Conservation (phyloP, 2,113 vertebrate species). For the Chroicocephalus ridibundus region DNA sequence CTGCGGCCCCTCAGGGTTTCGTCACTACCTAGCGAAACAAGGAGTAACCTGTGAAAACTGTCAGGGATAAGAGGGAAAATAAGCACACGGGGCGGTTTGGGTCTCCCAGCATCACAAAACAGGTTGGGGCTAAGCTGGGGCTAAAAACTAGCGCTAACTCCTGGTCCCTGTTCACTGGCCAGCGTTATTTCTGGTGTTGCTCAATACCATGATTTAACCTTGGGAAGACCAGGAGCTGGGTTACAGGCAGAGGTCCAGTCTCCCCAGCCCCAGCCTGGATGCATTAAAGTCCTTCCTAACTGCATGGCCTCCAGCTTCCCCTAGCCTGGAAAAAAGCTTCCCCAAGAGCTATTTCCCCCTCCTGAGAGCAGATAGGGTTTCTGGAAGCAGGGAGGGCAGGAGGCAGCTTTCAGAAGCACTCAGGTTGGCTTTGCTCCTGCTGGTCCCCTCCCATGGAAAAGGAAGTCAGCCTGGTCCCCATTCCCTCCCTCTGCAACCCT, state of each 20-base stretch:
- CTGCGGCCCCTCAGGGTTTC: neutral
- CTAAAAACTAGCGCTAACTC: neutral
- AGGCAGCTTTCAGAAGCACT: neutral
- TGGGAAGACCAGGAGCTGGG: neutral
- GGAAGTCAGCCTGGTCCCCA: neutral
- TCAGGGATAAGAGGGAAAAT: neutral
- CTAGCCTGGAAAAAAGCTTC: neutral
- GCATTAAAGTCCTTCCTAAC: neutral
- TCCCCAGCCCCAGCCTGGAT: neutral
- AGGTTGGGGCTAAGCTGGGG: neutral
- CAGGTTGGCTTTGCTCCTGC: neutral
- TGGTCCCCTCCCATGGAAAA: fast-evolving
- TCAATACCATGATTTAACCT: neutral
- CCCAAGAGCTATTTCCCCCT: neutral
- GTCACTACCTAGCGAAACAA: neutral
- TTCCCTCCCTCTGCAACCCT: neutral
- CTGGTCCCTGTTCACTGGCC: neutral
- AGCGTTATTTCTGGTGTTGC: neutral
- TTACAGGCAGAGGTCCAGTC: neutral
- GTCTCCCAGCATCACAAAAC: neutral
- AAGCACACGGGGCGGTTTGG: fast-evolving
- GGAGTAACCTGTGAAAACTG: neutral
- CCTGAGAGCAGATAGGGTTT: neutral
- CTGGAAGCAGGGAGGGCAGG: neutral
- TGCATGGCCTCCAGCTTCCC: neutral